Conservation (phyloP, 2,113 vertebrate species). For the Columba janthina region DNA sequence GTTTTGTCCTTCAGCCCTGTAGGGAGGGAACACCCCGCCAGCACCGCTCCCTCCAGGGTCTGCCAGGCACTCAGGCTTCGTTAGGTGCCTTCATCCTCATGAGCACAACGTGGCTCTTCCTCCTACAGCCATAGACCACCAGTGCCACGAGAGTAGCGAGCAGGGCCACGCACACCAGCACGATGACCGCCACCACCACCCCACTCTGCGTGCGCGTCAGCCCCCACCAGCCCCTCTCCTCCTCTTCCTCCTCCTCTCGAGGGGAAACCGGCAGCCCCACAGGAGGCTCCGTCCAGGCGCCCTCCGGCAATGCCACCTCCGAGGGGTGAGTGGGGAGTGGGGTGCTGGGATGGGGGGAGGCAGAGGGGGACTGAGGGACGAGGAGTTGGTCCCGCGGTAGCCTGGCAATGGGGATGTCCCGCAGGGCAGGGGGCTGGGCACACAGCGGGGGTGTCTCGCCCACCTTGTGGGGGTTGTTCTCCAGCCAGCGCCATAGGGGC, state of each 20-base stretch:
- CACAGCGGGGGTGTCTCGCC: slow-evolving; percentile 76
- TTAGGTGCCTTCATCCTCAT: slow-evolving; percentile 76
- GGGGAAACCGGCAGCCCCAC: not conserved
- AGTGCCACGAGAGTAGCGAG: slow-evolving; percentile 65
- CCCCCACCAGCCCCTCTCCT: slow-evolving; percentile 17
- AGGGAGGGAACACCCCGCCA: not conserved
- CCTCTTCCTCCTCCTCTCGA: slow-evolving; percentile 30
- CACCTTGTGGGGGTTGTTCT: slow-evolving; percentile 71
- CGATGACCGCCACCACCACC: slow-evolving; percentile 72
- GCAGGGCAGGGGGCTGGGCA: slow-evolving; percentile 65
- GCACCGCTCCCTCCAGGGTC: not conserved
- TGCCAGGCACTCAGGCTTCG: not conserved
- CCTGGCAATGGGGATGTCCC: slow-evolving; percentile 60
- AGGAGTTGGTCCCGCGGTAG: slow-evolving; percentile 44
- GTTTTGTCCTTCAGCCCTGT: not conserved
- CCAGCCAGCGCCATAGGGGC: slow-evolving; percentile 84
- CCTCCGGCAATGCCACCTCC: accelerated
- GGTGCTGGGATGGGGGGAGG: not conserved
- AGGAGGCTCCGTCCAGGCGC: not conserved
- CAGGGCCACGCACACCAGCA: slow-evolving; percentile 72
- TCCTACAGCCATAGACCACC: slow-evolving; percentile 69
- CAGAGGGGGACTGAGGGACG: not conserved
- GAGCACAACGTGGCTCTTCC: slow-evolving; percentile 60
- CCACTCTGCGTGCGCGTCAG: slow-evolving; percentile 66
- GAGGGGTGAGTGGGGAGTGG: not conserved